Percentiles rank a stretch among this genome's conserved stretches.
phyloP scores from a whole-genome alignment of 2,113 vertebrate genomes.

The Zootoca vivipara region DNA sequence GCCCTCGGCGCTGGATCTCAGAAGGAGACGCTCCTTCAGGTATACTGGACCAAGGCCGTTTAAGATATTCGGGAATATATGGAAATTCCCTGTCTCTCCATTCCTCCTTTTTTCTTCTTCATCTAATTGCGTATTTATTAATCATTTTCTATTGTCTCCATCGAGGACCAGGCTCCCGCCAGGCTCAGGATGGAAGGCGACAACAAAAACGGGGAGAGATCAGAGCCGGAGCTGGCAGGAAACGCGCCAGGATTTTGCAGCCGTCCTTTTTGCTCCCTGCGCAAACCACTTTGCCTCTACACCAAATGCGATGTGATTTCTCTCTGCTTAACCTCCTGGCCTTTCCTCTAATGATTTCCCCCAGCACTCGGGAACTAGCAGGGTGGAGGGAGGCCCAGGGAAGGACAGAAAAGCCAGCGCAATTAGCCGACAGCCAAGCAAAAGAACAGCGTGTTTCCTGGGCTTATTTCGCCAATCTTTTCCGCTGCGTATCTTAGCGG shows the following conservation, averaged over 20 bases:
- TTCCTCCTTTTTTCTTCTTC: background rate
- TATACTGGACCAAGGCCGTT: no score
- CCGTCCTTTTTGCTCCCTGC: background rate
- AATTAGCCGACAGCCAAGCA: background rate
- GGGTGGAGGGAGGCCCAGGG: background rate
- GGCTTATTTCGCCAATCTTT: background rate
- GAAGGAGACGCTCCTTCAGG: no score
- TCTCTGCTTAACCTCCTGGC: slow-evolving; percentile 31
- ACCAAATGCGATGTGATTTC: background rate
- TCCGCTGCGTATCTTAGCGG: slow-evolving; percentile 23
- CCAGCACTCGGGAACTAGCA: background rate
- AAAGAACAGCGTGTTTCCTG: accelerated
- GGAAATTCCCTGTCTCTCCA: background rate
- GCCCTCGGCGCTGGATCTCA: no score
- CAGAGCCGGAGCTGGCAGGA: background rate
- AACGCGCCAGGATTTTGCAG: slow-evolving; percentile 6
- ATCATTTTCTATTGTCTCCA: background rate
- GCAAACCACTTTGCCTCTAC: slow-evolving; percentile 19
- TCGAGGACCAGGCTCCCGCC: no score
- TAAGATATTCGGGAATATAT: no score
- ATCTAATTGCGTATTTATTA: background rate
- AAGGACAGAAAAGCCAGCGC: accelerated
- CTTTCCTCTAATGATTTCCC: slow-evolving; percentile 38
- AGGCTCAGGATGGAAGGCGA: background rate
- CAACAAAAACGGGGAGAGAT: slow-evolving; percentile 48